phyloP scores from a whole-genome alignment of 2,888 invertebrate genomes.

The Pteria penguin region DNA sequence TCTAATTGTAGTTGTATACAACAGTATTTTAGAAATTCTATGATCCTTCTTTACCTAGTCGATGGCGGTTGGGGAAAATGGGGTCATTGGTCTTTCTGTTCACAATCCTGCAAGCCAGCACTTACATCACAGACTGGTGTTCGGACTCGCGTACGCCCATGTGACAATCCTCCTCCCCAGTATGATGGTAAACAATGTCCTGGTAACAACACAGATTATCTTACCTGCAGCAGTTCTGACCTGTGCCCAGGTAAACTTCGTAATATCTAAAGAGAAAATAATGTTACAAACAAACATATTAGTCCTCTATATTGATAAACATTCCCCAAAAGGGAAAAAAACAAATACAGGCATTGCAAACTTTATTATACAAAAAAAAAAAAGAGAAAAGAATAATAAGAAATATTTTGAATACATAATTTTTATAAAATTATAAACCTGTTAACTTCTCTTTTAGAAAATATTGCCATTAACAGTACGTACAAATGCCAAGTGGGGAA shows the following conservation, averaged over 20 bases:
- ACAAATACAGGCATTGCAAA: too few relatives aligned
- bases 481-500: neutral
- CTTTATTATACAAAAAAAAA: too few relatives aligned
- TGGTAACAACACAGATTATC: neutral
- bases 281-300: too few relatives aligned
- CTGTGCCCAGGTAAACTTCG: neutral
- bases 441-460: neutral
- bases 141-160: neutral
- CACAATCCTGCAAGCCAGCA: neutral
- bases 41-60: too few relatives aligned
- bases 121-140: neutral
- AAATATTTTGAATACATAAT: too few relatives aligned
- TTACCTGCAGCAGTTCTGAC: neutral
- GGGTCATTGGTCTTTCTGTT: neutral
- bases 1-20: too few relatives aligned
- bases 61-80: neutral
- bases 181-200: neutral
- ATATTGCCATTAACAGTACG: neutral
- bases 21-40: too few relatives aligned
- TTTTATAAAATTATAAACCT: too few relatives aligned
- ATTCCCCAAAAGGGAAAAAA: too few relatives aligned
- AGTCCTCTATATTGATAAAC: too few relatives aligned
- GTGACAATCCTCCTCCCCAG: neutral
- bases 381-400: too few relatives aligned
- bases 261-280: too few relatives aligned